Percentiles rank a stretch among this genome's conserved stretches.
Conservation (phyloP, 37 sponge, comb jelly and placozoan species). For the Agelas oroides region DNA sequence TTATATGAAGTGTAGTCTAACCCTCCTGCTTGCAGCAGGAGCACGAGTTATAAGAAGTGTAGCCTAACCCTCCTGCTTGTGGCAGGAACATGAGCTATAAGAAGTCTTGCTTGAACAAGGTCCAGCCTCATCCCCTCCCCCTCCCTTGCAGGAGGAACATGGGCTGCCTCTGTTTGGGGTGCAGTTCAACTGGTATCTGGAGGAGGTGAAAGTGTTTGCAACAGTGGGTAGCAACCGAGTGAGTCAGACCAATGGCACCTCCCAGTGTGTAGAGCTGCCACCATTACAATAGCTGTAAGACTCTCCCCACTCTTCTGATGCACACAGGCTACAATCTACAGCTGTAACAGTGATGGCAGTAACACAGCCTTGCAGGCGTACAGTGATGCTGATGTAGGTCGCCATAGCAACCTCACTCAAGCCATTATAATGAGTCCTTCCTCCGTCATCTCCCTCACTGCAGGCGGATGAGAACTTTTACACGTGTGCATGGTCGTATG, state of each 20-base stretch:
- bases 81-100: too few relatives aligned
- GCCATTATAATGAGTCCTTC: not conserved
- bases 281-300: too few relatives aligned
- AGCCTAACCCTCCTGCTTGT: too few relatives aligned
- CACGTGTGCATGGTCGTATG: slow-evolving; percentile 85
- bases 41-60: too few relatives aligned
- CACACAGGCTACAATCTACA: slow-evolving; percentile 79
- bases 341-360: slow-evolving; percentile 66
- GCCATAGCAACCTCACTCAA: too few relatives aligned
- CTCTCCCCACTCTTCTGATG: too few relatives aligned
- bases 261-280: too few relatives aligned
- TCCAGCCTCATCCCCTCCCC: not conserved
- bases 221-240: slow-evolving; percentile 91
- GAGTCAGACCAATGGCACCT: not conserved
- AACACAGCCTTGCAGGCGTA: slow-evolving; percentile 76
- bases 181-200: slow-evolving; percentile 83
- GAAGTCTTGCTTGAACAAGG: too few relatives aligned
- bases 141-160: slow-evolving; percentile 82
- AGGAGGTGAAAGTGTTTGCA: slow-evolving; percentile 81
- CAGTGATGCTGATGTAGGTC: slow-evolving; percentile 79
- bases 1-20: too few relatives aligned
- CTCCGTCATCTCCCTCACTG: too few relatives aligned
- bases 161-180: slow-evolving; percentile 89
- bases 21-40: too few relatives aligned
- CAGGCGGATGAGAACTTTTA: slow-evolving; percentile 88